phyloP scores from a whole-genome alignment of 2,797 vertebrate genomes.

The Danio kyathit region DNA sequence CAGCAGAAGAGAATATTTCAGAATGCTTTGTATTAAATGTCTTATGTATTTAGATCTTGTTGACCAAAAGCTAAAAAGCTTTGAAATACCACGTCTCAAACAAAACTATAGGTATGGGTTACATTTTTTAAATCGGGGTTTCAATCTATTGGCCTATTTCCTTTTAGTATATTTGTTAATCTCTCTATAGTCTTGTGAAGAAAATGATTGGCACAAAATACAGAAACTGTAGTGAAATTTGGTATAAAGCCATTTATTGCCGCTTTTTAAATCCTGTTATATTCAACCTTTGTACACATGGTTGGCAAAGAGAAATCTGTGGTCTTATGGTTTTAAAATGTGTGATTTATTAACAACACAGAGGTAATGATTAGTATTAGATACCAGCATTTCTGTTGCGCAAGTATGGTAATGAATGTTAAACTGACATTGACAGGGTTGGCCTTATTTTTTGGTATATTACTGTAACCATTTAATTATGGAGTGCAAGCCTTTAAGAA shows the following conservation, averaged over 20 bases:
- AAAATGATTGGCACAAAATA: background rate
- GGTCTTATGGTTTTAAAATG: background rate
- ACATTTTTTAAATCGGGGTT: too few relatives aligned
- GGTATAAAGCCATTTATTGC: background rate
- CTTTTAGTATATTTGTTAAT: too few relatives aligned
- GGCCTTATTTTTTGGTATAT: background rate
- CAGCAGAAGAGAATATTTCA: too few relatives aligned
- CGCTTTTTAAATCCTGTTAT: background rate
- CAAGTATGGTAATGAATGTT: background rate
- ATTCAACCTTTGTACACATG: background rate
- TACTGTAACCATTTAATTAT: background rate
- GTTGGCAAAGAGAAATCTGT: background rate
- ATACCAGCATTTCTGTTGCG: background rate
- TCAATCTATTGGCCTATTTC: too few relatives aligned
- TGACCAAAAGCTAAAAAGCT: too few relatives aligned
- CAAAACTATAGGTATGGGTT: too few relatives aligned
- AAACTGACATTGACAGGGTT: background rate
- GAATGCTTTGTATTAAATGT: too few relatives aligned
- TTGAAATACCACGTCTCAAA: too few relatives aligned
- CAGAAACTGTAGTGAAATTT: background rate
- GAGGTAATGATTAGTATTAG: background rate
- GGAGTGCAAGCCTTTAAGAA: background rate
- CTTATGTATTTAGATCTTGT: too few relatives aligned
- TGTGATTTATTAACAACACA: slow-evolving; percentile 1
- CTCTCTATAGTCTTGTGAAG: too few relatives aligned